Base-by-base conservation (phyloP, 2,113 vertebrate species). In the Caretta caretta region DNA sequence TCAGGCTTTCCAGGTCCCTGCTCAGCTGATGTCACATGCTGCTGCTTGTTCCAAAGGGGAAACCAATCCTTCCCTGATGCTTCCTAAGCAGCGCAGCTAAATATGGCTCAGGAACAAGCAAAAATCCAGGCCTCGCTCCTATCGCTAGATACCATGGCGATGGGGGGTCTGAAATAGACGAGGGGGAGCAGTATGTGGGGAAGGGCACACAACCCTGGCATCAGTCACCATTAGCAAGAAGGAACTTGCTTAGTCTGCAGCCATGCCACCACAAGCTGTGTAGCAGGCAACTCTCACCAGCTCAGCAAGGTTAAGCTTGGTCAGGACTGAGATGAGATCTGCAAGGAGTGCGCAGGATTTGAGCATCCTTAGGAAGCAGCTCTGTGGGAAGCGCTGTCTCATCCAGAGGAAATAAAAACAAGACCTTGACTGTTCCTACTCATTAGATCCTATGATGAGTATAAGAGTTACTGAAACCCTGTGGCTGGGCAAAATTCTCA, bases 71-170 rank as follows among this genome's bases (percentile, higher is more conserved):
- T 81, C 56, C 62, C 42, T 80, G 38, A 10, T 9, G 8, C 72
- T 24, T 69, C 84, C 48, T 69, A 81, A 85, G 83, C 65, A 22
- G 3, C 69, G 4, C 1, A 1, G 53, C 6, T 83, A 69, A 92
- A 75, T 65, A 46, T 29, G 25, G 20, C 75, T 65, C 93, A 84
- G 80, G 83, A 84, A 25, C 59, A 84, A 65, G 62, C 62, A 31
- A 31, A 65, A 16, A 31, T 62, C 62, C 31, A 14, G 29, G 31
- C 31, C 62, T 35, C 6, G 14, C 20, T 22, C 69, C 22, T 22
- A 38, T 75, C 9, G 22, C 5, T 46, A 8, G 54, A 19, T 5
- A 12, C 69, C 27, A n/a, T 0, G 0, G 59, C 7, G 8, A 78
- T 24, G 54, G 38, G 38, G 38, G 46, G 6, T 22, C 10, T 12